Base-by-base conservation (phyloP, 2,113 vertebrate genomes). In the Excalfactoria chinensis region DNA sequence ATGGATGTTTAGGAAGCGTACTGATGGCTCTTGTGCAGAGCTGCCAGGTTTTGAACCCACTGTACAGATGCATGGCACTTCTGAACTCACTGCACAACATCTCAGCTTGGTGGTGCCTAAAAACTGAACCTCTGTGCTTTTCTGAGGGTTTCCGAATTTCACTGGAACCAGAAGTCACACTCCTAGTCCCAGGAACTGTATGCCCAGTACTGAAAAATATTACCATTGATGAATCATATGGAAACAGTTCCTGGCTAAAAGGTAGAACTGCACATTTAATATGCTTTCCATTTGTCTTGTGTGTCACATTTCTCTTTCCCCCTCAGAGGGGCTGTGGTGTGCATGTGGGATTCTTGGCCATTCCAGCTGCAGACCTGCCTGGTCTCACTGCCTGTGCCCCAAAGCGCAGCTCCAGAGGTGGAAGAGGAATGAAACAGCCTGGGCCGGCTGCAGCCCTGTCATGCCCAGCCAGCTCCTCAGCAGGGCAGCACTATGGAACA, bases 401-500 rank as follows among this genome's bases (percentile, higher is more conserved):
- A 49, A 32, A 14, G 9, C 20, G 70, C 30, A 41, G 26, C 34
- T 20, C 34, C 11, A 30, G 40, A n/a, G 13, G 41, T 1, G 34
- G 19, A 28, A 59, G 5, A 51, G 20, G 4, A 7, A 11, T 25
- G 5, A 59, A 41, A 1, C 21, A 6, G 7, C 8, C 0, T 19
- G 26, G 44, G 11, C 44, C 35, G 6, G 59, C 59, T 60, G 59
- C 59, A 35, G 11, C 5, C 32, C 60, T n/a, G 49, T 9, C 34
- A 48, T 6, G 26, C 20, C 26, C 72, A 55, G 44, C 34, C 81
- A 37, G 56, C 30, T 69, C 30, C 51, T 26, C 48, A 32, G 55
- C 64, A 37, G 44, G 9, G 30, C 66, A 62, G 49, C 62, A 55
- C 62, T 4, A 15, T 55, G 26, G 20, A 8, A 14, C 17, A 26